Base-by-base conservation (phyloP, 2,888 invertebrate genomes). In the Eupithecia vulgata region DNA sequence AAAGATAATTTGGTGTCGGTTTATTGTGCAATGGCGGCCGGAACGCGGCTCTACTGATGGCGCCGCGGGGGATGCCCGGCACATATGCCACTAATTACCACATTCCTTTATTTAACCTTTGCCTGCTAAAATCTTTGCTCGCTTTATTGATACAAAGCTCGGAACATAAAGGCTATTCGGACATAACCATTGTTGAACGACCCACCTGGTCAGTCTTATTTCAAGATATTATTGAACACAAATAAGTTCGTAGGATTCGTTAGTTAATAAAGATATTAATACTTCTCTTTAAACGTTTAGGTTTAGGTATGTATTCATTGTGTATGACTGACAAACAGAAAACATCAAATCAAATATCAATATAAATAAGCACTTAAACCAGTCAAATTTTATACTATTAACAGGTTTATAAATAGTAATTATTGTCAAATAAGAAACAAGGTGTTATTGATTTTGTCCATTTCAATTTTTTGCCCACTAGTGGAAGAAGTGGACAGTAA, bases 1-100 rank as follows among this genome's bases (percentile, higher is more conserved):
- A 90, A 91, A 92, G 90, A 92, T 91, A 91, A 92, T 93, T 91
- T 88, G 82, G 88, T 86, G 87, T 84, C 85, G 89, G 90, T 91
- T 90, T 91, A 91, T 91, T 90, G 89, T 89, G 84, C 83, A 83
- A 81, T 83, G 87, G 87, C 73, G 76, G 81, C 79, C 67, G 52
- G 74, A 71, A 65, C 82, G 73, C 88, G 85, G 48, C 86, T 86
- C 85, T 86, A 85, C 87, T 88, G 90, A 90, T 87, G 88, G 88
- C 85, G 80, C 80, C 80, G 78, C 80, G 80, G 78, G 81, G 81
- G 81, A 75, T 77, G 75, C 74, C 72, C 73, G 76, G 81, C 90
- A 91, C 92, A 91, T 87, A 87, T 91, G 91, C 86, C 84, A 81
- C 90, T 92, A 92, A 93, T 92, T 78, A 79, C 80, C 79, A 68